Conservation (phyloP, 2,113 vertebrate genomes). For the Pogona vitticeps region DNA sequence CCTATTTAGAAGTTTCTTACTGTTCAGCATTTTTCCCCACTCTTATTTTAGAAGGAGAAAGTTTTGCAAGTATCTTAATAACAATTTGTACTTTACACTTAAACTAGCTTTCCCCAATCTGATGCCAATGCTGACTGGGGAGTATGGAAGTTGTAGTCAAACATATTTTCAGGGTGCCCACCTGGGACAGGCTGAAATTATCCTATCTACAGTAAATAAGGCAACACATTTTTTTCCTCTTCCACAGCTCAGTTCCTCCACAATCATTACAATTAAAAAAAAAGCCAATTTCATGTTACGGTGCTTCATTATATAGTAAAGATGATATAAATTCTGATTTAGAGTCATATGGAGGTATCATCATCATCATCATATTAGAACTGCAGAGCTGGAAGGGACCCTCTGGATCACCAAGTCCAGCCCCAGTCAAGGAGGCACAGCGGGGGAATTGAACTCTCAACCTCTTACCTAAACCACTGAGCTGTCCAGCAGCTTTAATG, state of each 20-base stretch:
- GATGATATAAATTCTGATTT: conserved; percentile 11
- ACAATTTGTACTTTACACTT: conserved; percentile 27
- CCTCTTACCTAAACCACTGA: too few species aligned
- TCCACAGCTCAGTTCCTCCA: conserved; percentile 21
- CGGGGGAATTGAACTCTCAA: too few species aligned
- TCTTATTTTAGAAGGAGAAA: conserved; percentile 15
- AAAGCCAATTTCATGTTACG: conserved; percentile 20
- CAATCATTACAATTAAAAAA: conserved; percentile 23
- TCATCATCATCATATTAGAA: too few species aligned
- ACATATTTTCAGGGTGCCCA: not conserved
- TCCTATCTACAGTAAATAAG: not conserved
- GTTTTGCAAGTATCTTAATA: not conserved
- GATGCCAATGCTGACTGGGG: not conserved
- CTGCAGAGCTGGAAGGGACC: too few species aligned
- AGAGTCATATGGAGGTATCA: not conserved
- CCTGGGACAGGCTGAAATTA: conserved; percentile 31
- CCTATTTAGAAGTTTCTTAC: conserved; percentile 62
- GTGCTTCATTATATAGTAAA: conserved; percentile 5
- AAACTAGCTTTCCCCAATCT: not conserved
- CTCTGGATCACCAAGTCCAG: too few species aligned
- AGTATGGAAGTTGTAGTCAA: not conserved
- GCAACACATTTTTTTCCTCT: not conserved
- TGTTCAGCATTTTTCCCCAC: conserved; percentile 20
- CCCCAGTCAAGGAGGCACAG: too few species aligned
- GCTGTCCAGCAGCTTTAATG: not conserved